Evolutionary conservation across 2,888 invertebrate species (phyloP), one percentile per base, ranked within the genome.

Genomic region (Aproaerema taeniolella): DNA sequence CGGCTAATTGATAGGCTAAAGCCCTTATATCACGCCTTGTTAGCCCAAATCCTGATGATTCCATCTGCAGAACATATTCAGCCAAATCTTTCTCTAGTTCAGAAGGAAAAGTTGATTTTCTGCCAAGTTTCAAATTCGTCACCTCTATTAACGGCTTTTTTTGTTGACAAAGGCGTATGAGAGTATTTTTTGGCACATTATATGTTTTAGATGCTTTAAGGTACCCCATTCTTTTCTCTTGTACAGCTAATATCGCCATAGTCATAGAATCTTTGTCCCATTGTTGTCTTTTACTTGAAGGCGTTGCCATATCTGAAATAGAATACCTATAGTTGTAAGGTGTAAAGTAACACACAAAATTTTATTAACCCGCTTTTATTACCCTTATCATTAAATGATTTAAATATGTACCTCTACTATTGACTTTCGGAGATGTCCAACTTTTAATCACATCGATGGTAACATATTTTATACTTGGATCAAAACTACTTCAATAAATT

Each of bases 221-320:
- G 31, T 30, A 44, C 5, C 47, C 44, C 40, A 47, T 47, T 42
- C 38, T 34, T 17, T 44, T 41, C 32, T 42, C 43, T 31, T 28
- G 24, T 2, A 47, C 26, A 29, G 38, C 39, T 31, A 38, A n/a
- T 24, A 45, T 39, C 9, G 45, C 42, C 39, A 31, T 38, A 12
- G 37, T 31, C 39, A 45, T 42, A 2, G 34, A 30, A 15, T 45
- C 45, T 39, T 45, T 39, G 24, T 39, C 33, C 45, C 42, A 45
- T 34, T 31, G 17, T 38, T 44, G 38, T 16, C 44, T 37, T 34
- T 40, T 44, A 10, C 26, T 13, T 20, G 11, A 17, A 1, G 33
- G 30, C 10, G 39, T 28, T 25, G 42, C 35, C 42, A 42, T 42
- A 12, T 15, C 31, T 26, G 26, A 26, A 26, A 26, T n/a, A 26